Conservation (phyloP, 2,888 invertebrate genomes). For the Gnatocerus cornutus region DNA sequence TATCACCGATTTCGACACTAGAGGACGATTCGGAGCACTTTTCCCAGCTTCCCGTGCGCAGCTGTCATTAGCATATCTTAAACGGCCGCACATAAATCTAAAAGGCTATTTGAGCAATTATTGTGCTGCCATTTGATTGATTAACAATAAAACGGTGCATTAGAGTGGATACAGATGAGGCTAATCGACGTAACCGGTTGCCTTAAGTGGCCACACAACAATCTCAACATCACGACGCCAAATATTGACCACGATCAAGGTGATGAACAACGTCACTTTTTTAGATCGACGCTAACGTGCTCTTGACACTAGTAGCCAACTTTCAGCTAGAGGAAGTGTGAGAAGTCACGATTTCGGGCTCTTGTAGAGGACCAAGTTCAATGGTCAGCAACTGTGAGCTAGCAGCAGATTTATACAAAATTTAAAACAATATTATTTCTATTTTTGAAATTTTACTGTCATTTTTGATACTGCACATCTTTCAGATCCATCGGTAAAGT, state of each 20-base stretch:
- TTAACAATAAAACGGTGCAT: slow-evolving; percentile 51
- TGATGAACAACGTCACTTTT: slow-evolving; percentile 6
- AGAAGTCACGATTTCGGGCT: not conserved
- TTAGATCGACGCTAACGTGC: not conserved
- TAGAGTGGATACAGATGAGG: slow-evolving; percentile 45
- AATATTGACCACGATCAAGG: slow-evolving; percentile 18
- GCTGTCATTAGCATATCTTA: slow-evolving; percentile 45
- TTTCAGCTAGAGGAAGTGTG: not conserved
- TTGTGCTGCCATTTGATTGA: slow-evolving; percentile 48
- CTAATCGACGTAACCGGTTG: slow-evolving; percentile 48
- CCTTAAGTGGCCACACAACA: slow-evolving; percentile 39
- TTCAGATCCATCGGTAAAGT: too few relatives aligned
- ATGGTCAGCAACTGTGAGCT: too few relatives aligned
- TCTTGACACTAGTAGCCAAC: slow-evolving; percentile 8
- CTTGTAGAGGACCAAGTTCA: too few relatives aligned
- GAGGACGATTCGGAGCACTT: slow-evolving; percentile 37
- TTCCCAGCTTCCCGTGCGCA: slow-evolving; percentile 27
- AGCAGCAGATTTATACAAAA: too few relatives aligned
- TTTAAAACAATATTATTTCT: too few relatives aligned
- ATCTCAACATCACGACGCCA: slow-evolving; percentile 28
- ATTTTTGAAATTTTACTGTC: too few relatives aligned
- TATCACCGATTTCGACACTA: slow-evolving; percentile 25
- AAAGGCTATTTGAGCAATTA: slow-evolving; percentile 49
- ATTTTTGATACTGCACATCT: too few relatives aligned
- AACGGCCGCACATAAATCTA: slow-evolving; percentile 45